Conservation (phyloP, 2,888 invertebrate species). For the Eristalinus sepulchralis region DNA sequence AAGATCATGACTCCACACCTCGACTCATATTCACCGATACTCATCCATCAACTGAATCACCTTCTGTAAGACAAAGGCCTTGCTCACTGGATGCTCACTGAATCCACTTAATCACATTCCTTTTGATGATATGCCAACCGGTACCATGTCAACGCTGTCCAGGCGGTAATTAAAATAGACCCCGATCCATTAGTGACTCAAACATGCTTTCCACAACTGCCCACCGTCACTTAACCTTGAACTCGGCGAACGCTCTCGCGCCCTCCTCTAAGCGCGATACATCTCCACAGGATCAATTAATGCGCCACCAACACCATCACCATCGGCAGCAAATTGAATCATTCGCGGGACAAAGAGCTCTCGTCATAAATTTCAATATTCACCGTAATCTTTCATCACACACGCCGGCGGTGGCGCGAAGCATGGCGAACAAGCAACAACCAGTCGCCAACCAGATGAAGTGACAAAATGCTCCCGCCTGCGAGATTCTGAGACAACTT, state of each 20-base stretch:
- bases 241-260: background rate
- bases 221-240: slow-evolving; percentile 45
- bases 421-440: background rate
- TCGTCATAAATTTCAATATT: slow-evolving; percentile 67
- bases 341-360: slow-evolving; percentile 56
- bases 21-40: too few species aligned
- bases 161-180: background rate
- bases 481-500: slow-evolving; percentile 38
- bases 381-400: slow-evolving; percentile 48
- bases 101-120: background rate
- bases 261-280: slow-evolving; percentile 14
- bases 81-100: background rate
- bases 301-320: background rate
- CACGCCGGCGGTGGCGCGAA: background rate
- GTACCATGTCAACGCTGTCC: background rate
- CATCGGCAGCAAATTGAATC: slow-evolving; percentile 59
- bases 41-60: too few species aligned
- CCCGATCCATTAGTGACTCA: background rate
- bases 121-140: background rate
- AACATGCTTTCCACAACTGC: background rate
- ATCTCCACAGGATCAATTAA: slow-evolving; percentile 56
- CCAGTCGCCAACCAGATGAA: slow-evolving; percentile 28
- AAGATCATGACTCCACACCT: too few species aligned
- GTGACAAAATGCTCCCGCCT: slow-evolving; percentile 55
- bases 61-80: too few species aligned